Percentiles rank a stretch among this genome's conserved stretches.
phyloP scores from a whole-genome alignment of 2,113 vertebrate species.

The Stegostoma tigrinum region DNA sequence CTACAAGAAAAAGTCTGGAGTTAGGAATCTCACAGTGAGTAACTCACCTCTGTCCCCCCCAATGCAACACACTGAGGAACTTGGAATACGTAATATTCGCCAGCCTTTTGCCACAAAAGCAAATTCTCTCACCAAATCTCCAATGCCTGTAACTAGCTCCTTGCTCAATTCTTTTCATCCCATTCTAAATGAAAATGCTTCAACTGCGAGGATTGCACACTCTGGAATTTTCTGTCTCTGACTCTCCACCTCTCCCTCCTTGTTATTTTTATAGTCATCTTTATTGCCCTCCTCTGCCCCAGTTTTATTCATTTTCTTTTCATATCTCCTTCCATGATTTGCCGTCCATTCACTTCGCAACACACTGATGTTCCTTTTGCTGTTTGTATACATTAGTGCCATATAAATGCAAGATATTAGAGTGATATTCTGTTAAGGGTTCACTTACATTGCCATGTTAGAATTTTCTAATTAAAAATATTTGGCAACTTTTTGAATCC shows the following conservation, averaged over 20 bases:
- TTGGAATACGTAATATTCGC: too few relatives aligned
- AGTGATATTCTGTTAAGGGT: not conserved
- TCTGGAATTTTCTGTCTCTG: too few relatives aligned
- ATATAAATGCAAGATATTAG: not conserved
- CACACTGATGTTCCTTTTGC: not conserved
- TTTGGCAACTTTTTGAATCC: not conserved
- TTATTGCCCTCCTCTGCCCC: not conserved
- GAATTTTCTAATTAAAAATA: not conserved
- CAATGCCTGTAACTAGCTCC: not conserved
- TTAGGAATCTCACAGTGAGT: too few relatives aligned
- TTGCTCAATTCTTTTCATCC: not conserved
- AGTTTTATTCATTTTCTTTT: not conserved
- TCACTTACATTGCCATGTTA: not conserved
- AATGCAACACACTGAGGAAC: too few relatives aligned
- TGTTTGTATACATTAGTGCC: not conserved
- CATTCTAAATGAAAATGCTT: not conserved
- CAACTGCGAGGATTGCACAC: too few relatives aligned
- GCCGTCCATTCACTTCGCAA: not conserved
- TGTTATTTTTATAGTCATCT: not conserved
- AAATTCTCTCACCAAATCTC: not conserved
- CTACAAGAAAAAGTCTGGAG: too few relatives aligned
- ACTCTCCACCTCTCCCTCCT: not conserved
- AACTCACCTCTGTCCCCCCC: not conserved
- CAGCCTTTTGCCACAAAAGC: not conserved
- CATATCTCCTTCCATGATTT: not conserved